Base-by-base conservation (phyloP, 2,113 vertebrate genomes). In the human region DNA sequence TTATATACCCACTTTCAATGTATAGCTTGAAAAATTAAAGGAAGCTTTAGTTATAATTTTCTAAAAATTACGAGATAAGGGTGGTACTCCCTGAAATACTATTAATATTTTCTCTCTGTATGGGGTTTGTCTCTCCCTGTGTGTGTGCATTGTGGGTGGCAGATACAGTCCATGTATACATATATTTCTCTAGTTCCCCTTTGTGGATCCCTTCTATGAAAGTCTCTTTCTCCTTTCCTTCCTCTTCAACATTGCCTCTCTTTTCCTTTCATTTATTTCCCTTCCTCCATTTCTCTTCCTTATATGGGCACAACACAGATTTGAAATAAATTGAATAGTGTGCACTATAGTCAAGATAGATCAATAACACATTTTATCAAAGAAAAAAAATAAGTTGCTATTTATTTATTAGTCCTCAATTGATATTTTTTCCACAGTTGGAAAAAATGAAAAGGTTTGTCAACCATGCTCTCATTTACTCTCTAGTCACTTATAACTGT, bases 121-220 rank as follows among this genome's bases (percentile, higher is more conserved):
- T 27, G 45, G 52, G 23, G 16, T 10, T 50, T 13, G 2, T 32
- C n/a, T 14, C 22, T 73, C 14, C 16, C 38, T 48, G 27, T 52
- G 1, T 13, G 5, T 48, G 14, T 25, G 2, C 20, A 4, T 16
- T n/a, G 48, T 10, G 20, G 11, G 5, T 12, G 1, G 16, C 7
- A 35, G 43, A 86, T 32, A 45, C 0, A 6, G 50, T 10, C 27
- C n/a, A 9, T 1, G 0, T 5, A 9, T 5, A 1, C 1, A 38
- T 1, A 18, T 11, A 61, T 89, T 64, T 90, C 35, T 45, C 75
- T 20, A 76, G 45, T 20, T 38, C 5, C 25, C 8, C 3, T 84
- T n/a, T 79, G 40, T 52, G 16, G 7, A 5, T 75, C 45, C 22
- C 6, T 76, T 45, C 8, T 45, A 17, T 16, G 27, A n/a, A 38